These are phyloP conservation scores for Cryptotis parvus DNA, from an alignment of 2,113 vertebrate genomes.

Conservation along the genomic window DNA sequence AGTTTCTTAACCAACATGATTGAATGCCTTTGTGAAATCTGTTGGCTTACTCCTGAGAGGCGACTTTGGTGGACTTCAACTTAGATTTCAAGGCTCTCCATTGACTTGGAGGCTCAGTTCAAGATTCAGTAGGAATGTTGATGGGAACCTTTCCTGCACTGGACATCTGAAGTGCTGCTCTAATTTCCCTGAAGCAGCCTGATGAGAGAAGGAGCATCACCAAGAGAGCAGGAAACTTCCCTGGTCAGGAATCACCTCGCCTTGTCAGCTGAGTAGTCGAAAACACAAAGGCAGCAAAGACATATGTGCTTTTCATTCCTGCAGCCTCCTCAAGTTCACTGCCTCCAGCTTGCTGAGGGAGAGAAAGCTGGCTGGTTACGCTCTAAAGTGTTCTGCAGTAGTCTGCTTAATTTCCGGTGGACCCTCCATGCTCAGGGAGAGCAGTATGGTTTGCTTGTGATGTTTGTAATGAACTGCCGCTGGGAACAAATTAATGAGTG, in stretches of 20 bases:
- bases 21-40: not conserved
- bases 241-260: not conserved
- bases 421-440: conserved; percentile 64
- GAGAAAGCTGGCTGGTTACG: not conserved
- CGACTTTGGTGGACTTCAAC: not conserved
- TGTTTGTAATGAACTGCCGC: conserved; percentile 81
- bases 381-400: conserved; percentile 20
- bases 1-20: not conserved
- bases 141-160: not conserved
- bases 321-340: not conserved
- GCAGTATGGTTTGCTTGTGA: conserved; percentile 72
- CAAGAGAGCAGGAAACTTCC: not conserved
- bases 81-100: not conserved
- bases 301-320: not conserved
- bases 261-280: not conserved
- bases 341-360: conserved; percentile 41
- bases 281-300: not conserved
- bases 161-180: not conserved
- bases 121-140: conserved; percentile 22
- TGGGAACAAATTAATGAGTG: conserved; percentile 86
- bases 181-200: not conserved
- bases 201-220: not conserved
- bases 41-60: not conserved
- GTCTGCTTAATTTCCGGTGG: conserved; percentile 69
- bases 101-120: not conserved